Percentiles rank a stretch among this genome's conserved stretches.
Evolutionary conservation across 2,113 vertebrate genomes (phyloP).

Genomic region (Meriones unguiculatus): DNA sequence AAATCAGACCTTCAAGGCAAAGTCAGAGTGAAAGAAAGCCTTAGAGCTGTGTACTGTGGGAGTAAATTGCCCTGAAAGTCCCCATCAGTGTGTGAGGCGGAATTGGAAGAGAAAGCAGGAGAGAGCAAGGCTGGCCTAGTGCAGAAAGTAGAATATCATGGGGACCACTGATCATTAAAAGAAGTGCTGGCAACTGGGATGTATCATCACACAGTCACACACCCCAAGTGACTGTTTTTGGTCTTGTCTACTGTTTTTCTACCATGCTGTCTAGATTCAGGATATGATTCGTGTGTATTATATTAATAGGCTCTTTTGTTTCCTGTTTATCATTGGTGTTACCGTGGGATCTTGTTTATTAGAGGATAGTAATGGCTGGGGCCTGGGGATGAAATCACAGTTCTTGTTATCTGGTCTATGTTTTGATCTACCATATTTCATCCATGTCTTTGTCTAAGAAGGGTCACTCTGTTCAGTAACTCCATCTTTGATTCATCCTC

Average conservation of each 20-base stretch:
- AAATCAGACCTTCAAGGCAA: slow-evolving; percentile 22
- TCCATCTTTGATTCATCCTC: no score
- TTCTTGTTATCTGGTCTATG: background rate
- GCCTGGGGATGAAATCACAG: background rate
- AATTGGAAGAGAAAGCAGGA: background rate
- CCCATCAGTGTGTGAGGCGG: background rate
- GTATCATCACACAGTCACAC: background rate
- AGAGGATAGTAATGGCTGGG: background rate
- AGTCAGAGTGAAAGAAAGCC: background rate
- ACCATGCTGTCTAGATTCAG: background rate
- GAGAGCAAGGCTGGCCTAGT: background rate
- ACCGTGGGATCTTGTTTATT: background rate
- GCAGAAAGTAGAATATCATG: background rate
- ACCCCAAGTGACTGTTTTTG: background rate
- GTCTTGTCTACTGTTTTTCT: background rate
- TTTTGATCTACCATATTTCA: background rate
- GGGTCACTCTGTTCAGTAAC: background rate
- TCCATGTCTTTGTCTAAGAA: background rate
- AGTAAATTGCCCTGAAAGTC: background rate
- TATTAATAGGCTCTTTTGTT: background rate
- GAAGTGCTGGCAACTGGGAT: background rate
- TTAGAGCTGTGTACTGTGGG: background rate
- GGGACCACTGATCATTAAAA: background rate
- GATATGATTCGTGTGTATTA: background rate
- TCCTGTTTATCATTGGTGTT: background rate